Percentiles rank a stretch among this genome's conserved stretches.
These are phyloP conservation scores for Melanerpes formicivorus DNA, from an alignment of 2,113 vertebrate genomes.

Conservation along the genomic window DNA sequence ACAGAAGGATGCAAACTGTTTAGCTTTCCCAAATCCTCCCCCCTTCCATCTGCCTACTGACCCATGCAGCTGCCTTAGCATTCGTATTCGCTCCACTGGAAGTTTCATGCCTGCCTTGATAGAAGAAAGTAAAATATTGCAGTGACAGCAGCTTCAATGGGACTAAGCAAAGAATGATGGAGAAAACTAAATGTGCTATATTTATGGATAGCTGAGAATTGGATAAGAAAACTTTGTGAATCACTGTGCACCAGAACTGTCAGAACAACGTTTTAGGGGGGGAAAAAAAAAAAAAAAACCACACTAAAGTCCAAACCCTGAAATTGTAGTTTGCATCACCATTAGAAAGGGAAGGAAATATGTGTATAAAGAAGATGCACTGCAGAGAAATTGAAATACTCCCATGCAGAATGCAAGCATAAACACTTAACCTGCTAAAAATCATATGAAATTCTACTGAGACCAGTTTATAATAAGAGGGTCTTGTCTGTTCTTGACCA, in stretches of 20 bases:
- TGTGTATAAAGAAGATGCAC: conserved; percentile 17
- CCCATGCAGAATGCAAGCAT: background rate
- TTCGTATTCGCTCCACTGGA: conserved; percentile 63
- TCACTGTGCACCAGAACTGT: conserved; percentile 56
- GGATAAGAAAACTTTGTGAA: conserved; percentile 60
- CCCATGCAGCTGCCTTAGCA: conserved; percentile 75
- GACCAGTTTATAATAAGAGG: background rate
- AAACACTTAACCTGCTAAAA: conserved; percentile 31
- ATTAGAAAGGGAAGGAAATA: conserved; percentile 32
- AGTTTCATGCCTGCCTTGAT: conserved; percentile 74
- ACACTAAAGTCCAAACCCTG: background rate
- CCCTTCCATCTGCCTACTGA: conserved; percentile 78
- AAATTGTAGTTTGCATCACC: background rate
- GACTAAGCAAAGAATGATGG: conserved; percentile 60
- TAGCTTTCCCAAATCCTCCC: conserved; percentile 58
- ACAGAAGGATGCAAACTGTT: conserved; percentile 67
- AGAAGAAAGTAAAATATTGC: conserved; percentile 72
- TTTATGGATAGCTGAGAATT: conserved; percentile 69
- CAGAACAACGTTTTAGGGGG: background rate
- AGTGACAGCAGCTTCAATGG: conserved; percentile 78
- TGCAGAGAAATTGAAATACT: conserved; percentile 24
- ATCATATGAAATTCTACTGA: conserved; percentile 8
- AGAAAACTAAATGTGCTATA: conserved; percentile 52
- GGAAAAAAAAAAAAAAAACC: background rate
- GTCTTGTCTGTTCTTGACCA: conserved; percentile 19